A percentile compares a stretch with the other conserved stretches of the same genome.
Conservation (phyloP, 2,797 vertebrate genomes). For the Megalops cyprinoides region DNA sequence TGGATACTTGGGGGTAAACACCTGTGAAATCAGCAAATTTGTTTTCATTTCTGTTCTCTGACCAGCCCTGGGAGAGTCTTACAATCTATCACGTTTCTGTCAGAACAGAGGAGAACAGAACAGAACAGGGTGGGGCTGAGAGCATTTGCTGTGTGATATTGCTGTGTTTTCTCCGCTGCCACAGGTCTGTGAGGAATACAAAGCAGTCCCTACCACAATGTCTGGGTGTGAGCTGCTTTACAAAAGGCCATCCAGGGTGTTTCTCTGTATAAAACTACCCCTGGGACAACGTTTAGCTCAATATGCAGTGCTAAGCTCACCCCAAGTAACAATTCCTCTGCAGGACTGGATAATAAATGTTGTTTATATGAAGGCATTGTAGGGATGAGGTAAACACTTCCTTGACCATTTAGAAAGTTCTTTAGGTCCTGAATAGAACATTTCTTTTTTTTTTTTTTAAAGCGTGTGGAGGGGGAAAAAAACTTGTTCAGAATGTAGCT, state of each 20-base stretch:
- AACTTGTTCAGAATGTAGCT: too few relatives aligned
- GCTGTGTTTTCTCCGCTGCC: slow-evolving; percentile 26
- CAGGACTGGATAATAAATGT: not conserved
- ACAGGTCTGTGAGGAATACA: slow-evolving; percentile 46
- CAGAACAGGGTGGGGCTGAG: not conserved
- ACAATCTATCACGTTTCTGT: not conserved
- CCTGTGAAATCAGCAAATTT: slow-evolving; percentile 15
- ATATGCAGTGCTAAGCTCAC: not conserved
- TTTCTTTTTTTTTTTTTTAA: too few relatives aligned
- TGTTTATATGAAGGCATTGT: not conserved
- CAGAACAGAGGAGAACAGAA: not conserved
- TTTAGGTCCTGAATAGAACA: too few relatives aligned
- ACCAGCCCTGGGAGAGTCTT: not conserved
- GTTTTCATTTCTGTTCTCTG: slow-evolving; percentile 9
- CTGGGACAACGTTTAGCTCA: not conserved
- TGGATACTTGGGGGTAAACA: slow-evolving; percentile 1
- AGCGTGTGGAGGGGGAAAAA: too few relatives aligned
- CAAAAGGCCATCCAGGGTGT: not conserved
- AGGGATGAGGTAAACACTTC: not conserved
- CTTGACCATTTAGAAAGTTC: too few relatives aligned
- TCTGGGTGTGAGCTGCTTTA: not conserved
- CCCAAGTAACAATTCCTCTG: not conserved
- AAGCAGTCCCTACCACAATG: slow-evolving; percentile 37
- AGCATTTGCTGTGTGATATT: slow-evolving; percentile 24
- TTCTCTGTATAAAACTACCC: not conserved